Conservation (phyloP, 2,113 vertebrate genomes). For the Silurus glanis region DNA sequence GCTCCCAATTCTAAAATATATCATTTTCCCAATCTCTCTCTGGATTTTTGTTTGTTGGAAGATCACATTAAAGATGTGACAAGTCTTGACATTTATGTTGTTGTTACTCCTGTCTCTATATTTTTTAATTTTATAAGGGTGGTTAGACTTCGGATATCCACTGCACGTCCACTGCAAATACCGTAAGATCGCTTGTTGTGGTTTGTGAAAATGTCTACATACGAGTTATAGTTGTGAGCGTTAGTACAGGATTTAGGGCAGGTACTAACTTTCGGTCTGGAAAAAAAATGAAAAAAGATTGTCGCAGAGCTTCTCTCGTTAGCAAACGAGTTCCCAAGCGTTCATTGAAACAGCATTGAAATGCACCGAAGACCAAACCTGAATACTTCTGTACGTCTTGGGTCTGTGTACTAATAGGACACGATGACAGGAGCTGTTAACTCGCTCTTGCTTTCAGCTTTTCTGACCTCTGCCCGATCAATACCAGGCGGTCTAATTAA, state of each 20-base stretch:
- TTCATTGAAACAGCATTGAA: background rate
- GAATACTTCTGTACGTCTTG: background rate
- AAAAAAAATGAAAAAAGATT: background rate
- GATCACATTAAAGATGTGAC: too few species aligned
- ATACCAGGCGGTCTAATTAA: constrained; percentile 8
- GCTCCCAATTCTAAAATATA: too few species aligned
- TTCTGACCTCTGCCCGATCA: background rate
- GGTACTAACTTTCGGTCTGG: background rate
- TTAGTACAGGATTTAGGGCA: too few species aligned
- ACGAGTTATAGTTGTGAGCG: too few species aligned
- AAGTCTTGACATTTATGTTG: too few species aligned
- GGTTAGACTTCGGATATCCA: too few species aligned
- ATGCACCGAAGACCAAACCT: constrained; percentile 5
- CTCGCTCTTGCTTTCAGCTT: background rate
- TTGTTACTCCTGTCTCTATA: too few species aligned
- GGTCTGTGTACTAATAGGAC: background rate
- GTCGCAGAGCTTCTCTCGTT: background rate
- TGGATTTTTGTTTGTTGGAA: too few species aligned
- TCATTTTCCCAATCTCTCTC: too few species aligned
- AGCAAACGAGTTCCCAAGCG: background rate
- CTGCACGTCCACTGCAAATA: background rate
- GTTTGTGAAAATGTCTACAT: too few species aligned
- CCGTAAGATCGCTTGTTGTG: background rate
- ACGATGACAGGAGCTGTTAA: background rate
- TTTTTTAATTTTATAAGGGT: too few species aligned